Base-by-base conservation (phyloP, 2,113 vertebrate genomes). In the Brachypteracias leptosomus region DNA sequence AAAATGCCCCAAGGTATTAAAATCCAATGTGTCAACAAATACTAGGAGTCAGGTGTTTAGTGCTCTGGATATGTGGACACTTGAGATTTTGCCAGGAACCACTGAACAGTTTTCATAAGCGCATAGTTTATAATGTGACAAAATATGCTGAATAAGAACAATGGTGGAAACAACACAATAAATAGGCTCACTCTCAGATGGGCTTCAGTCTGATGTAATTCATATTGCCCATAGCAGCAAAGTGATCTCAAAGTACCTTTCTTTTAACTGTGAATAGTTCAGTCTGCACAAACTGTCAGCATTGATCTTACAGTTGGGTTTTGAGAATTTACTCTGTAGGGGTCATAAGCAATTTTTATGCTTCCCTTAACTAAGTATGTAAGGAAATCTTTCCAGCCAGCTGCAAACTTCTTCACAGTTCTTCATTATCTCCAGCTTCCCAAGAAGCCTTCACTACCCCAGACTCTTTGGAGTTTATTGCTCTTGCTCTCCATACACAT, bases 21-120 rank as follows among this genome's bases (percentile, higher is more conserved):
- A 91, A 80, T 16, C 42, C 85, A 86, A 29, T 25, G 67, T 90
- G 82, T 93, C 91, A 96, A 85, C 95, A 97, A 89, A 89, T 51
- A 58, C n/a, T 82, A 38, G 26, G 49, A 90, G 25, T 89, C 82
- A 93, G 75, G 81, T 95, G 87, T 91, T 90, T 83, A 85, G 66
- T 76, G 54, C 58, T 73, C 46, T 80, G 51, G 33, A 76, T 85
- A 51, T 91, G 58, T 85, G 55, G 29, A 72, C 86, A 44, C 47
- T 71, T 92, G 73, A 93, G 83, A 77, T 86, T 81, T 93, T 77
- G 61, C 82, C 85, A 95, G 90, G 57, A 68, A 86, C 38, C 59
- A 35, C 19, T 26, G 72, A 84, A 65, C 29, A 65, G 42, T 29
- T 90, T 94, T 91, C 67, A 93, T 92, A 59, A n/a, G 6, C 2